phyloP scores from a whole-genome alignment of 2,888 invertebrate species.

The Ectemnius lituratus region DNA sequence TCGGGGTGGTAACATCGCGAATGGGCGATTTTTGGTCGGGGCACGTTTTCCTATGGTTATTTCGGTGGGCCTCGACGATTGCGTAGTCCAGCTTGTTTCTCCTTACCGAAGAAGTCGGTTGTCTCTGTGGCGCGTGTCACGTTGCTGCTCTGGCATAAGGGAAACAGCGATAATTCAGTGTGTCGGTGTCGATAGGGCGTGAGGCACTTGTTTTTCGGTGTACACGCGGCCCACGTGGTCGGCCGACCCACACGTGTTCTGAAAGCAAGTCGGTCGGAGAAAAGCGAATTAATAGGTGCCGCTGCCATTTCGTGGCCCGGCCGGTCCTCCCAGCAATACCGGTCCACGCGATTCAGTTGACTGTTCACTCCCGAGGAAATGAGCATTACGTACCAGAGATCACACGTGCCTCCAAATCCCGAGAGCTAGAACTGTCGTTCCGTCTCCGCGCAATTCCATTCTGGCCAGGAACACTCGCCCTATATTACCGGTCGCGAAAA shows the following conservation, averaged over 20 bases:
- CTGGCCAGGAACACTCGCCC: slow-evolving; percentile 39
- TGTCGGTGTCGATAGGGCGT: slow-evolving; percentile 23
- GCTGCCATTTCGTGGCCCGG: slow-evolving; percentile 1
- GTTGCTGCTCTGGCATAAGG: not conserved
- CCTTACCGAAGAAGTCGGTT: not conserved
- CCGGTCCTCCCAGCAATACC: slow-evolving; percentile 15
- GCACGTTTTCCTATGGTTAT: not conserved
- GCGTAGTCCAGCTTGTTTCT: not conserved
- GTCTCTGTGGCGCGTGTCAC: slow-evolving; percentile 13
- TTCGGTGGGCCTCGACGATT: not conserved
- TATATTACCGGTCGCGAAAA: slow-evolving; percentile 59
- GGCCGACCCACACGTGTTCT: slow-evolving; percentile 60
- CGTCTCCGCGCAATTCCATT: slow-evolving; percentile 55
- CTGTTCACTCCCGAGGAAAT: slow-evolving; percentile 21
- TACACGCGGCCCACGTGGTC: slow-evolving; percentile 68
- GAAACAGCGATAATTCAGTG: not conserved
- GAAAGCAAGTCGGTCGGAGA: slow-evolving; percentile 42
- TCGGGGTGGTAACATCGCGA: slow-evolving; percentile 18
- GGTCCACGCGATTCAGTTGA: not conserved
- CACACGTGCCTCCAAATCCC: slow-evolving; percentile 40
- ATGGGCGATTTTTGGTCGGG: not conserved
- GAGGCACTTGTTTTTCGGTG: slow-evolving; percentile 57
- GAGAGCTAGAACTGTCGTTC: slow-evolving; percentile 48
- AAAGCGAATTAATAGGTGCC: slow-evolving; percentile 40
- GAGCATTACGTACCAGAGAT: slow-evolving; percentile 47